Base-by-base conservation (phyloP, 2,888 invertebrate species). In the Bombylius discolor region DNA sequence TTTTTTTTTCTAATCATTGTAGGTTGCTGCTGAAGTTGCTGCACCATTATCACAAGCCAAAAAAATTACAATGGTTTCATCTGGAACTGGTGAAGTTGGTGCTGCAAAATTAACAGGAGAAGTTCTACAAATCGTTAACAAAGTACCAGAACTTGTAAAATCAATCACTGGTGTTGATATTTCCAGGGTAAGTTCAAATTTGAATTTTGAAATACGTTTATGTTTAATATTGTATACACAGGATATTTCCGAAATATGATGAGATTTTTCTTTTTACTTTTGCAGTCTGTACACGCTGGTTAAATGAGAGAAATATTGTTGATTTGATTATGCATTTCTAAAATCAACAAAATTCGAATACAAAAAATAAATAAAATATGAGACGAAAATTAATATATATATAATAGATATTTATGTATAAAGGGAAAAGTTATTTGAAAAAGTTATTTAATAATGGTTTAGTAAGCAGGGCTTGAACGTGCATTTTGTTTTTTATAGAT, bases 21-120 rank as follows among this genome's bases (percentile, higher is more conserved):
- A 96, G 95, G 81, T 97, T 68, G 95, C 96, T 33, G 96, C 96
- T 36, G 97, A 97, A 76, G 90, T 97, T 49, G 93, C 97, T 45
- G 95, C 95, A 34, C 97, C 97, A 7, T 74, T 98, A 63, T 89
- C 94, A 0, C 92, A 96, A 73, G 85, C 92, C 8, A 93, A 93
- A 73, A 95, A 95, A 76, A 87, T 98, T 61, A 95, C 93, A 7
- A 96, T 98, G 96, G 89, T 98, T 23, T 92, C 95, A 1, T 89
- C 88, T 65, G 97, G 97, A 39, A 81, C 80, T 56, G 89, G 94
- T 44, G 90, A 95, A 51, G 80, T 98, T 42, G 98, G 98, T 39
- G 96, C 96, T 1, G 86, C 93, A 61, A 96, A 95, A 74, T 78
- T 98, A 61, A 94, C 97, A 5, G 89, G 89, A 47, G 98, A 98